Base-by-base conservation (phyloP, 2,797 vertebrate species). In the Poeciliopsis presidionis region DNA sequence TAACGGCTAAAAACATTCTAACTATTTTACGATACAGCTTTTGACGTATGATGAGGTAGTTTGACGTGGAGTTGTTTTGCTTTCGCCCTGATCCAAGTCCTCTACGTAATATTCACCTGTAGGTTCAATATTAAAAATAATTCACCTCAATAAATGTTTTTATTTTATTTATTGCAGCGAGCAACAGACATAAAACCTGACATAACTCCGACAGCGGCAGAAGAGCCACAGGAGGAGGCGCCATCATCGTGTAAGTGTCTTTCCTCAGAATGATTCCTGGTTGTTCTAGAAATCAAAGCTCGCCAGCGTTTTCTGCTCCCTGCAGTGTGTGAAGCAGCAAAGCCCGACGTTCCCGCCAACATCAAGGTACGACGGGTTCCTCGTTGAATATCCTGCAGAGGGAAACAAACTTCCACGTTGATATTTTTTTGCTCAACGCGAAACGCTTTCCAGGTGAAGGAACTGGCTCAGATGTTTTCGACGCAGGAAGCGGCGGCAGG, bases 391-490 rank as follows among this genome's bases (percentile, higher is more conserved):
- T 49, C 16, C 7, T 47, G 14, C 18, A 8, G 18, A 33, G 45
- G 4, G 11, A 46, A 61, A 30, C 39, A 39, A 57, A n/a, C n/a
- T 43, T 30, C n/a, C 39, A 30, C 9, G 46, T 4, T 43, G 47
- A 45, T 22, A 18, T 45, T 74, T 41, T 74, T 25, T 74, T 25
- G 43, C 22, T 9, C 2, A 5, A 28, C 5, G 4, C 22, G 5
- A 20, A 36, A 67, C 22, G 3, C n/a, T 3, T 72, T 78, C 49
- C 75, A 85, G 86, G 81, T 88, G 53, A 88, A 72, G 47, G 72
- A 85, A 25, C 22, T 85, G 41, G 11, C 59, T 49, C 20, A 0
- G 75, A 83, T 74, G 78, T 80, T 85, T 78, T 76, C 71, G 25
- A 22, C 22, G 2, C 45, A 65, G 36, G 53, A 76, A 43, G 25